These are phyloP conservation scores for Oligia latruncula DNA, from an alignment of 2,888 invertebrate genomes.

Conservation along the genomic window DNA sequence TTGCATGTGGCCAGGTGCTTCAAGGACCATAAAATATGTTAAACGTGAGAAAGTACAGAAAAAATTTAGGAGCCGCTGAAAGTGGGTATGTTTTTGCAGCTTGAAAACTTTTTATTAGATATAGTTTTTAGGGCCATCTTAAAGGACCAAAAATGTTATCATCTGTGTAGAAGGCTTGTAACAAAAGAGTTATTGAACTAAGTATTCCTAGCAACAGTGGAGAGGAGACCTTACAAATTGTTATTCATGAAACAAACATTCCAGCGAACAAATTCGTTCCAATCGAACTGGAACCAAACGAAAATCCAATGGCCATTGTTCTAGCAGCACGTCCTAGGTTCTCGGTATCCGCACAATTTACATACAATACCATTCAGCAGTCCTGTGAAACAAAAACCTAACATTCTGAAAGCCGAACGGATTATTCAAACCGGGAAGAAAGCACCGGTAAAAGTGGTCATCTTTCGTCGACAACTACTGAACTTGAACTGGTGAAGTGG, in stretches of 20 bases:
- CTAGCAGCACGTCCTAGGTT: slow-evolving; percentile 47
- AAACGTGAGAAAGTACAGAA: slow-evolving; percentile 37
- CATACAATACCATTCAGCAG: slow-evolving; percentile 59
- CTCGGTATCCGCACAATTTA: slow-evolving; percentile 54
- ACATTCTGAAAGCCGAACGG: slow-evolving; percentile 23
- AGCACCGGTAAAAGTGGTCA: slow-evolving; percentile 79
- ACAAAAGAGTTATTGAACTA: background rate
- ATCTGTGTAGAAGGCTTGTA: background rate
- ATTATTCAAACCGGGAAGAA: slow-evolving; percentile 46
- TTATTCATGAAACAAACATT: slow-evolving; percentile 44
- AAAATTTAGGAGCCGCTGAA: slow-evolving; percentile 5
- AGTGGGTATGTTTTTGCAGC: background rate
- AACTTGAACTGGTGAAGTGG: slow-evolving; percentile 73
- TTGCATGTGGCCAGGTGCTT: slow-evolving; percentile 58
- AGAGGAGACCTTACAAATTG: slow-evolving; percentile 13
- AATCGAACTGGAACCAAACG: slow-evolving; percentile 26
- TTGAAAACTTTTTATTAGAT: background rate
- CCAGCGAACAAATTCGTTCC: slow-evolving; percentile 19
- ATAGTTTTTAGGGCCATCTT: background rate
- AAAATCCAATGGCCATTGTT: slow-evolving; percentile 49
- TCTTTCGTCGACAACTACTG: slow-evolving; percentile 65
- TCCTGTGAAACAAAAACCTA: slow-evolving; percentile 31
- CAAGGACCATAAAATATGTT: slow-evolving; percentile 33
- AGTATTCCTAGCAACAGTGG: background rate
- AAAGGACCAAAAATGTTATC: too few relatives aligned